These are phyloP conservation scores for Coptodon bakossiorum DNA, from an alignment of 2,113 vertebrate species.

Conservation along the genomic window DNA sequence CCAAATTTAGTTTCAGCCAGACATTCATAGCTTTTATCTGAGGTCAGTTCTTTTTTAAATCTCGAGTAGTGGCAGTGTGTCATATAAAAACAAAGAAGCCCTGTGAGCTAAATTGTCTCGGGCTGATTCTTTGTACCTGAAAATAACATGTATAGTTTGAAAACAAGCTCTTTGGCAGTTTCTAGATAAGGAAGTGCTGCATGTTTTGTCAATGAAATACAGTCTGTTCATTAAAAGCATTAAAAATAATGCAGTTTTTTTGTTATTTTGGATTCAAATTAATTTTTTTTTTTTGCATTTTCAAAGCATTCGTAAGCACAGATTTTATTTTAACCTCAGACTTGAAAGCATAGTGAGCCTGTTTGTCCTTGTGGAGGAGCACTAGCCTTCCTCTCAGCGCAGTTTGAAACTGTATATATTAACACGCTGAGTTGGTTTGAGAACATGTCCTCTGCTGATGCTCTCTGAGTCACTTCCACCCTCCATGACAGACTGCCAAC, in stretches of 20 bases:
- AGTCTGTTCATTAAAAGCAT: not conserved
- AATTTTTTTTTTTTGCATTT: fast-evolving
- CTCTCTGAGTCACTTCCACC: constrained; percentile 34
- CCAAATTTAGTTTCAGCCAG: not conserved
- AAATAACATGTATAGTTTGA: not conserved
- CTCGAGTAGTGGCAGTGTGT: not conserved
- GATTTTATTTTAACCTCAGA: not conserved
- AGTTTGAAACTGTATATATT: not conserved
- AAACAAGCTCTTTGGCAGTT: not conserved
- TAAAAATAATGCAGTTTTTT: fast-evolving
- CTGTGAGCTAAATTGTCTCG: not conserved
- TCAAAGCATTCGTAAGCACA: fast-evolving
- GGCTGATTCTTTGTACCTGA: not conserved
- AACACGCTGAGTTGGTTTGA: not conserved
- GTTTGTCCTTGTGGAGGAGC: constrained; percentile 14
- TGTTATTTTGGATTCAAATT: not conserved
- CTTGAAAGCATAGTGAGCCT: not conserved
- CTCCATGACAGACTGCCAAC: constrained; percentile 53
- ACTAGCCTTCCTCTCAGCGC: not conserved
- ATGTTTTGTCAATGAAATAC: not conserved
- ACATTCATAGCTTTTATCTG: not conserved
- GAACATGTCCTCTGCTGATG: constrained; percentile 3
- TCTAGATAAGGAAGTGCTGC: not conserved
- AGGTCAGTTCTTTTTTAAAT: not conserved
- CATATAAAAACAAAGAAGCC: not conserved